Base-by-base conservation (phyloP, 2,888 invertebrate genomes). In the Trissolcus japonicus region DNA sequence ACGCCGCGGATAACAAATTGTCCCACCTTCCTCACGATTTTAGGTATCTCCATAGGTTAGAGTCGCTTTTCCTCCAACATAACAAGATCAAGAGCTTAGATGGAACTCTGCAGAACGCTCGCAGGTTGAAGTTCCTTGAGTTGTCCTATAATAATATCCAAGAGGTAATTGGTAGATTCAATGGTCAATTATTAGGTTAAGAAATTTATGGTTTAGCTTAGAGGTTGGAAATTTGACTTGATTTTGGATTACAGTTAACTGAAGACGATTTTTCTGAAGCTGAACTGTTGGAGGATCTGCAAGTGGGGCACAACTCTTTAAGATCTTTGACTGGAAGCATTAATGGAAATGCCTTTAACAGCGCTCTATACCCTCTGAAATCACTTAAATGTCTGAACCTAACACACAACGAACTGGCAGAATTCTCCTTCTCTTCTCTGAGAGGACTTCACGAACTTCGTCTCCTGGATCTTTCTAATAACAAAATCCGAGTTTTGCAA, bases 371-470 rank as follows among this genome's bases (percentile, higher is more conserved):
- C 81, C 93, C 93, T 50, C 89, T 96, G 60, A 92, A 92, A 81
- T 92, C 93, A 9, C 89, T 96, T 19, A 91, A 92, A 79, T 92
- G 91, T 79, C 91, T 95, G 51, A 95, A 95, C 89, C 90, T 96
- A 76, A 94, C 95, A 0, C 93, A 93, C 85, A 96, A 96, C 86
- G 90, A 91, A 46, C 91, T 96, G 68, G 91, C 91, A 0, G 94
- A 95, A 83, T 96, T 96, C 89, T 95, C 95, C 0, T 91, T 96
- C 84, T 93, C 94, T 86, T 95, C 96, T 87, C 92, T 96, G 54
- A 93, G 93, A 69, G 95, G 95, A 0, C 88, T 96, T 72, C 92
- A 92, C 79, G 91, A 92, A 78, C 89, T 96, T n/a, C 92, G 92
- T 56, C 91, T 93, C 14, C 91, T 96, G 66, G 95, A 95, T 89